phyloP scores from a whole-genome alignment of 2,113 vertebrate species.

The Gopherus flavomarginatus region DNA sequence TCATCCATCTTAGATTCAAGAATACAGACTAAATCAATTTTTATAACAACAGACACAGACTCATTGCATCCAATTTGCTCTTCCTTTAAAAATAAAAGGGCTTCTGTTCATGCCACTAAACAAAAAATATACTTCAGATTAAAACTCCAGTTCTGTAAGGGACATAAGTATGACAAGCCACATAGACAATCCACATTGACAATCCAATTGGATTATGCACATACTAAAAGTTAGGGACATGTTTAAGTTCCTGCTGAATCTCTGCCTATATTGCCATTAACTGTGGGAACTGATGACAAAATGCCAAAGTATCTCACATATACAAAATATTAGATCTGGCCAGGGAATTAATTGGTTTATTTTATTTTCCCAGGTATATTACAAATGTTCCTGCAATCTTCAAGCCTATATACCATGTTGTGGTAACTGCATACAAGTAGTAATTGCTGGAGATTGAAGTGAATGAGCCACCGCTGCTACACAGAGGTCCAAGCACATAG shows the following conservation, averaged over 20 bases:
- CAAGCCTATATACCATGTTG: not conserved
- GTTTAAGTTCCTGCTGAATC: not conserved
- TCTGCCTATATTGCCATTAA: not conserved
- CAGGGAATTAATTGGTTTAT: not conserved
- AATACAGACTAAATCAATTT: no score
- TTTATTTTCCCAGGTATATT: not conserved
- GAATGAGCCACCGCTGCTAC: not conserved
- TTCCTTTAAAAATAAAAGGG: no score
- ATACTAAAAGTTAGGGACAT: not conserved
- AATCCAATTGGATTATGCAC: rapidly evolving
- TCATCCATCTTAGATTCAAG: no score
- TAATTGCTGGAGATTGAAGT: not conserved
- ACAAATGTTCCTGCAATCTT: not conserved
- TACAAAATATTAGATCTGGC: not conserved
- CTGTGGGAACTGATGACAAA: not conserved
- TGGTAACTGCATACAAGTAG: not conserved
- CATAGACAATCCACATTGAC: not conserved
- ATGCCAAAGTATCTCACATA: not conserved
- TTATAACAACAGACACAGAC: no score
- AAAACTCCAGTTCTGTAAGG: not conserved
- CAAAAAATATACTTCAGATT: no score
- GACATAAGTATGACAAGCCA: not conserved
- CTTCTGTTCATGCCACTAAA: no score
- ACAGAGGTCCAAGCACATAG: not conserved
- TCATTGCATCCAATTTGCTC: no score